phyloP scores from a whole-genome alignment of 2,113 vertebrate species.

The Catagonus wagneri region DNA sequence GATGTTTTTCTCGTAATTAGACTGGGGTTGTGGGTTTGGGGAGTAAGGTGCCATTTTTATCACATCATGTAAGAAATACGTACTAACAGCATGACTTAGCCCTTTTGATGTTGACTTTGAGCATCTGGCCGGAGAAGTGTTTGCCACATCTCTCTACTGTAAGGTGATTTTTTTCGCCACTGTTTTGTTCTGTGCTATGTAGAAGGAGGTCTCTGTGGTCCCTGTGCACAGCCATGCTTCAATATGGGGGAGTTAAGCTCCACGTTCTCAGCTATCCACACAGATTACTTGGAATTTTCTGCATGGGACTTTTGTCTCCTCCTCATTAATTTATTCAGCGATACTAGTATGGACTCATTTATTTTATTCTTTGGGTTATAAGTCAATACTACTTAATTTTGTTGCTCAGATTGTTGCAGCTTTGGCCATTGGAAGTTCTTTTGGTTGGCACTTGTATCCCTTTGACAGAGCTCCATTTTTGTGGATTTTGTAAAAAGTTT shows the following conservation, averaged over 20 bases:
- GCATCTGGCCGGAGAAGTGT: not conserved
- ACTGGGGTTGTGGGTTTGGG: not conserved
- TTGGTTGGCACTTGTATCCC: not conserved
- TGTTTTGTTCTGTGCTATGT: not conserved
- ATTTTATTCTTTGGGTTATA: constrained; percentile 3
- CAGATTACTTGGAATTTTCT: constrained; percentile 29
- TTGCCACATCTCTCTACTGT: not conserved
- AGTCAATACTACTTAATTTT: not conserved
- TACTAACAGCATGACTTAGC: not conserved
- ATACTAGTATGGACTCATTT: not conserved
- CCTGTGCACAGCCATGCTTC: not conserved
- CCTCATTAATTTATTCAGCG: not conserved
- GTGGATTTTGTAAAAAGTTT: not conserved
- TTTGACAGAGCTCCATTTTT: not conserved
- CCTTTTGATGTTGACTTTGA: not conserved
- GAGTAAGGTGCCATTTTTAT: not conserved
- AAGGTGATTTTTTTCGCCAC: not conserved
- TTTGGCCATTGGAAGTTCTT: not conserved
- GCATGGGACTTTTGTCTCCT: not conserved
- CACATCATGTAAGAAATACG: not conserved
- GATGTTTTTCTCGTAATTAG: constrained; percentile 5
- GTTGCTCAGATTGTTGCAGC: not conserved
- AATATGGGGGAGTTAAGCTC: not conserved
- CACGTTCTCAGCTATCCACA: not conserved
- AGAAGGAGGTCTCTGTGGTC: not conserved